Conservation (phyloP, 2,888 invertebrate species). For the Drosophila borealis region DNA sequence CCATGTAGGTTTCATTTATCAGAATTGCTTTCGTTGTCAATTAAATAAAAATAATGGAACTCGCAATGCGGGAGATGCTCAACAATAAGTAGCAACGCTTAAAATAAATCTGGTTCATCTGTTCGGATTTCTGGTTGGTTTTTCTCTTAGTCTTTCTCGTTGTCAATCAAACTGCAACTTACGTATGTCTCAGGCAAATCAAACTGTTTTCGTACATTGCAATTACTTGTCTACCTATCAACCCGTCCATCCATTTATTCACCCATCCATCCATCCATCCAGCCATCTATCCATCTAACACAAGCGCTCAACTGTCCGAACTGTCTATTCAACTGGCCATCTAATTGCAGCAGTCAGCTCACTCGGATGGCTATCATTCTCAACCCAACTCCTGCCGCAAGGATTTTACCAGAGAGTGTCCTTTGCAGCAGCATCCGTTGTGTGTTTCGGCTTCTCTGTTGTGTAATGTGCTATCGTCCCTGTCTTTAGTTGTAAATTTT, state of each 20-base stretch:
- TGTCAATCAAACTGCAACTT: slow-evolving; percentile 42
- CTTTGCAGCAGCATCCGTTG: slow-evolving; percentile 39
- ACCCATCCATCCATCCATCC: slow-evolving; percentile 26
- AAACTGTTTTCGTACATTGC: slow-evolving; percentile 48
- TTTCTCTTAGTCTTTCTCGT: background rate
- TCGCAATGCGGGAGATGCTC: slow-evolving; percentile 14
- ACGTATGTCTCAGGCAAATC: slow-evolving; percentile 33
- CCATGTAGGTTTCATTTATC: slow-evolving; percentile 43
- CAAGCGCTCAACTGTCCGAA: slow-evolving; percentile 55
- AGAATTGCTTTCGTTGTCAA: slow-evolving; percentile 42
- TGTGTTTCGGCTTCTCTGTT: slow-evolving; percentile 16
- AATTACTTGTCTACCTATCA: slow-evolving; percentile 63
- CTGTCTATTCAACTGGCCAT: slow-evolving; percentile 61
- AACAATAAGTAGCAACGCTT: background rate
- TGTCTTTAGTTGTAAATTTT: slow-evolving; percentile 65
- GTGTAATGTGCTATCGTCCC: slow-evolving; percentile 14
- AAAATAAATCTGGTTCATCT: background rate
- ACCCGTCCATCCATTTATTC: slow-evolving; percentile 37
- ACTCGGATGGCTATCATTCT: slow-evolving; percentile 27
- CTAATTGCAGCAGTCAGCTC: slow-evolving; percentile 61
- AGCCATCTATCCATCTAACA: slow-evolving; percentile 46
- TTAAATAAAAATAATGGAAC: slow-evolving; percentile 40
- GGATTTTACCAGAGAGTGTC: slow-evolving; percentile 36
- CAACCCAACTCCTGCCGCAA: slow-evolving; percentile 6
- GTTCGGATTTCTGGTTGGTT: background rate